Base-by-base conservation (phyloP, 2,888 invertebrate species). In the Harpalus rubripes region DNA sequence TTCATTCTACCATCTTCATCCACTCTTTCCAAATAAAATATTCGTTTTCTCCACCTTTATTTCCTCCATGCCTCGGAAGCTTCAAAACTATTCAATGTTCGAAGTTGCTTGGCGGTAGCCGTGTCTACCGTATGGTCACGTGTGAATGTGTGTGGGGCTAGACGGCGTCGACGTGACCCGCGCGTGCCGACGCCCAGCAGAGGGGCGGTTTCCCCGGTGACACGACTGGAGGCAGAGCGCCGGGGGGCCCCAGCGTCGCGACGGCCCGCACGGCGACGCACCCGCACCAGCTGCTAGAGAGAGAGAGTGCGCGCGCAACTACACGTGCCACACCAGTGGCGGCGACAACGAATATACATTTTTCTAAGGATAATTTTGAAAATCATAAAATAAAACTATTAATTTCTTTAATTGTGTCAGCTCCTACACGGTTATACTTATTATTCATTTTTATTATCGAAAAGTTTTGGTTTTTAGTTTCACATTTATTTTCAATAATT, bases 301-400 rank as follows among this genome's bases (percentile, higher is more conserved):
- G 15, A n/a, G 58, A 58, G 5, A 87, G 86, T 89, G 90, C 89
- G 89, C 88, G 89, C 90, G 89, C 90, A 89, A 72, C 61, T 85
- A 85, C 90, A 90, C 90, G 90, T 90, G 90, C 90, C 89, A 89
- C 88, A 81, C 86, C 59, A 85, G 86, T 78, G 78, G 78, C 78
- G 72, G 72, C 63, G n/a, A 44, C 44, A 52, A 52, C 44, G 4
- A 52, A 12, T 2, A 52, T 52, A 12, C 44, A 52, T 52, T 52
- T 52, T 52, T 52, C 10, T 52, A 52, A 52, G 8, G 44, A 12
- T 52, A 7, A 63, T 7, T 7, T 12, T 16, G 8, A 63, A 63
- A 63, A 22, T 22, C 1, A 22, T 22, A 22, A 1, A 22, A 22
- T 22, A 22, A 22, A 22, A 22, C 1, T 22, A 22, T 22, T 22